phyloP scores from a whole-genome alignment of 2,113 vertebrate species.

The Hydrolagus affinis region DNA sequence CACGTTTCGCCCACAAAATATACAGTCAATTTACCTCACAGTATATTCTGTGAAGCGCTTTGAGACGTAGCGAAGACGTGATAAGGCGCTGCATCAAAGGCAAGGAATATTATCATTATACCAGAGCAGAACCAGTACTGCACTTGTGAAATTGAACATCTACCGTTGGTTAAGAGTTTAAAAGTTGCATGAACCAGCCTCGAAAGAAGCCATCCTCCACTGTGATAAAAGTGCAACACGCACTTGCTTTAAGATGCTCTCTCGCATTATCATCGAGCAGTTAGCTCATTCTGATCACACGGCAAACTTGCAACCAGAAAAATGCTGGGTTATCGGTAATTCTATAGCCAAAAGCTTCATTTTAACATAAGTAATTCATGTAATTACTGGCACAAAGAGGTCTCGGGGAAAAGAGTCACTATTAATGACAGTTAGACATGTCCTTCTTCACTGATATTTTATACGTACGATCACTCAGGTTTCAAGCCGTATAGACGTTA shows the following conservation, averaged over 20 bases:
- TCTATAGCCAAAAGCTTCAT: background rate
- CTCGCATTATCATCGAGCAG: background rate
- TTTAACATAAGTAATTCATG: background rate
- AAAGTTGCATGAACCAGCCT: too few relatives aligned
- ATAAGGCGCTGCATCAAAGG: too few relatives aligned
- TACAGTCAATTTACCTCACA: too few relatives aligned
- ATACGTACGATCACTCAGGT: background rate
- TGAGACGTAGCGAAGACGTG: too few relatives aligned
- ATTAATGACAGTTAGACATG: background rate
- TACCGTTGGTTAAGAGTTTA: background rate
- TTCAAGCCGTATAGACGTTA: background rate
- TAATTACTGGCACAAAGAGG: background rate
- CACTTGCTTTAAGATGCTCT: background rate
- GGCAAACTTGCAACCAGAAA: background rate
- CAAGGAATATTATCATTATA: too few relatives aligned
- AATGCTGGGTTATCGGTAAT: constrained; percentile 3
- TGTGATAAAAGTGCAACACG: background rate
- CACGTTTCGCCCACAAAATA: too few relatives aligned
- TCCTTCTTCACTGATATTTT: constrained; percentile 8
- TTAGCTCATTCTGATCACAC: background rate
- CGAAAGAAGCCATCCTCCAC: too few relatives aligned
- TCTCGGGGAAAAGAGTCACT: background rate
- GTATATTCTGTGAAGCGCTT: too few relatives aligned
- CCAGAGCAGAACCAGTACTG: too few relatives aligned
- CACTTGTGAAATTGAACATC: background rate